Base-by-base conservation (phyloP, 2,888 invertebrate genomes). In the Caenorhabditis drosophilae region DNA sequence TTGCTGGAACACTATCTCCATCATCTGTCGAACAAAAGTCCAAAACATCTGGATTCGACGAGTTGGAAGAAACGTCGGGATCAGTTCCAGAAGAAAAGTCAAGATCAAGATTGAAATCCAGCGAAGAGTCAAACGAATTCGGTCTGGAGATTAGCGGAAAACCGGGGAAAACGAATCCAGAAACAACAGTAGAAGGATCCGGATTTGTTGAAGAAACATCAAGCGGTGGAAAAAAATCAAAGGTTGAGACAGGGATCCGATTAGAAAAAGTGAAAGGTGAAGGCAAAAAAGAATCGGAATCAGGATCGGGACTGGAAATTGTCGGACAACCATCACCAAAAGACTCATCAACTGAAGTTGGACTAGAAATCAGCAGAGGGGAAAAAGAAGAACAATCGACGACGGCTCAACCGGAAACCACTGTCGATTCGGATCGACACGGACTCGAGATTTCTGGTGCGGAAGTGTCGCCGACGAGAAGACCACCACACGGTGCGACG, bases 361-460 rank as follows among this genome's bases (percentile, higher is more conserved):
- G 66, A 23, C 42, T 66, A 34, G 66, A 66, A 35, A 66, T 66
- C 20, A n/a, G n/a, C n/a, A 41, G 47, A 2, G 58, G 63, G 63
- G 20, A n/a, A 16, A 16, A 16, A 27, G n/a, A 26, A 4, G 23
- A 23, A 23, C 47, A 47, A 16, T 36, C 46, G 11, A 62, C 62
- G 25, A 56, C 62, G 12, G 42, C 15, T n/a, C 16, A 9, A n/a
- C 42, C 42, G 16, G 7, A 9, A 15, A 47, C 50, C 0, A 40
- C 48, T 4, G 16, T 45, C 4, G 66, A 66, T 36, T 47, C 63
- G 1, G 63, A 64, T 38, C 48, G 48, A 42, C 50, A 59, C 25
- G 66, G 60, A 1, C 35, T 66, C 18, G 59, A 66, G 47, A 55
- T 63, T 20, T 57, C 57, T 0, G 63, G 66, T 20, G 23, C 23